phyloP scores from a whole-genome alignment of 2,797 vertebrate species.

The Nannoperca australis region DNA sequence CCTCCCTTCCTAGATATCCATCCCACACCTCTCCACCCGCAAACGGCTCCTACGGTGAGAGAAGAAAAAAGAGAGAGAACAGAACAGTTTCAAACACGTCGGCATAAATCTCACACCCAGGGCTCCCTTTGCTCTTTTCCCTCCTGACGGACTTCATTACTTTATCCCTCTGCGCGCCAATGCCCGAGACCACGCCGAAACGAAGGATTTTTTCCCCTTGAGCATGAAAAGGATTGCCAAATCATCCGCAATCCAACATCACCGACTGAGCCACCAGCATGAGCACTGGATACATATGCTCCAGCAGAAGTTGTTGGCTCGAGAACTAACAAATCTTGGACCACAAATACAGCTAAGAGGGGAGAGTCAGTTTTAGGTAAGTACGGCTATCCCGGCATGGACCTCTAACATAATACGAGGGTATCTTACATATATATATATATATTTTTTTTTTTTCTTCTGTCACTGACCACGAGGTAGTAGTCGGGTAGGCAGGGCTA shows the following conservation, averaged over 20 bases:
- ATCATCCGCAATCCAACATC: conserved; percentile 91
- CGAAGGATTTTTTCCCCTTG: conserved; percentile 90
- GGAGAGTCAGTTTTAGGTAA: conserved; percentile 89
- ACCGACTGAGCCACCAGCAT: conserved; percentile 83
- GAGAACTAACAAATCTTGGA: conserved; percentile 84
- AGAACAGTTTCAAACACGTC: conserved; percentile 76
- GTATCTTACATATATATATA: conserved; percentile 8
- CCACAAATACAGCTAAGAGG: conserved; percentile 79
- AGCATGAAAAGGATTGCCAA: conserved; percentile 97
- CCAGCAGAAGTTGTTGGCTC: conserved; percentile 87
- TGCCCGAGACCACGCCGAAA: conserved; percentile 88
- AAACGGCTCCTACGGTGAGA: conserved; percentile 67
- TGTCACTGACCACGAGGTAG: conserved; percentile 68
- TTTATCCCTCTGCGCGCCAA: conserved; percentile 78
- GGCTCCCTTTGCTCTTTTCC: conserved; percentile 53
- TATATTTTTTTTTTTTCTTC: conserved; percentile 13
- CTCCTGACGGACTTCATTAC: conserved; percentile 77
- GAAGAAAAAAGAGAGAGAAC: conserved; percentile 36
- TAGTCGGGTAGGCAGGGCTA: conserved; percentile 64
- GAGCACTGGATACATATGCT: conserved; percentile 86
- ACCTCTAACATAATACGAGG: conserved; percentile 32
- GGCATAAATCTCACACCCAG: conserved; percentile 71
- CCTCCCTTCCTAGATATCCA: conserved; percentile 80
- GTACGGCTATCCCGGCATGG: conserved; percentile 49
- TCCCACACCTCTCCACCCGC: conserved; percentile 78